Evolutionary conservation across 2,797 vertebrate species (phyloP), one percentile per base, ranked within the genome.

Genomic region (Serranus cabrilla): DNA sequence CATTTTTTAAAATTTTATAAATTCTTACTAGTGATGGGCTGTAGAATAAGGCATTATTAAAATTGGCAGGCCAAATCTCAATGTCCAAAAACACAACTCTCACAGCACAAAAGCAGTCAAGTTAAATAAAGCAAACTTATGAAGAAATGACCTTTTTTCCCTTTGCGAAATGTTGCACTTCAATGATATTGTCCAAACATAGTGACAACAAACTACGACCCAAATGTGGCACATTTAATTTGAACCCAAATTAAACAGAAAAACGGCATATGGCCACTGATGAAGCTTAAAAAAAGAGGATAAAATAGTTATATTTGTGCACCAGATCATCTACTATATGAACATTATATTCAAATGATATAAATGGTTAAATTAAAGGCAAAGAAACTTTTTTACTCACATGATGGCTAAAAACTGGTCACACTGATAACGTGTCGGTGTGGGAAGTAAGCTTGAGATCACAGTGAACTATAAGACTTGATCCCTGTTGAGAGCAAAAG

Each of bases 41-140:
- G 69, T 80, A 91, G 81, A 91, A 89, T 86, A 88, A 90, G 57
- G 40, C 80, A 78, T 78, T 64, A 57, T 62, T 73, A n/a, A 75
- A 82, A 82, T 11, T 50, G 25, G 23, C 25, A 69, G 46, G 45
- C 51, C 45, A 79, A 74, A 66, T 76, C 39, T 84, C 31, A 50
- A 20, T 47, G 25, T 72, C 74, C 54, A 80, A 84, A 76, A 58
- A 52, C 34, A 64, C 60, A 91, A 74, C 54, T 52, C 47, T 86
- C 90, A 90, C 87, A 86, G 84, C 90, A 91, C 69, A 86, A 79
- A 74, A 88, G 51, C n/a, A 46, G 70, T 66, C 40, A 65, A 57
- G n/a, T 56, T 71, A 71, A 91, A 89, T 71, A 71, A 91, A 89
- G 71, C 72, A 54, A 71, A 66, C 16, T 45, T 11, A 68, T 59